Evolutionary conservation across 2,888 invertebrate species (phyloP), one percentile per base, ranked within the genome.

Genomic region (Leptarthrus brevirostris): DNA sequence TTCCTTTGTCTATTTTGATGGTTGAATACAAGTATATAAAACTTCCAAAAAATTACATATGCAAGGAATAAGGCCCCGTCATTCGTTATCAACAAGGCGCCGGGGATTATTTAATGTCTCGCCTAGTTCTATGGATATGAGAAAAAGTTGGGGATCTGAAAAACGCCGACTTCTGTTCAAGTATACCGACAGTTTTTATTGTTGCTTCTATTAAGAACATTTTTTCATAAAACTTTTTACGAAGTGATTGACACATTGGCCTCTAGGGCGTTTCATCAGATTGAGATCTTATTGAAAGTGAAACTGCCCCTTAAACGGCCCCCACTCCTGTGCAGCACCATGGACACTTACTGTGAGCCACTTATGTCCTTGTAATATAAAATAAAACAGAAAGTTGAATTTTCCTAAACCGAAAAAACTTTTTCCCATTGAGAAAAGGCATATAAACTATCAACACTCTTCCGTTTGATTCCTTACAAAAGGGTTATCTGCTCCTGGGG

Each of bases 361-460:
- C 58, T 58, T 58, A 58, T 20, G 20, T 18, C 10, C 58, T n/a
- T 40, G 36, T 40, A 58, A n/a, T 12, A 20, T 20, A 36, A 18
- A 10, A 40, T 58, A 58, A 58, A 54, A 58, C 16, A 58, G 34
- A 58, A 58, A 58, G 58, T 36, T 36, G 34, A 58, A 58, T 16
- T 34, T 18, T 5, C 2, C 8, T 14, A 16, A 58, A 58, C 2
- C 8, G 36, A 16, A 58, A 58, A 34, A 34, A 34, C 3, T 30
- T 58, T 58, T 16, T 18, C 10, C 36, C 36, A 18, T 12, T n/a
- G 22, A 58, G 36, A 8, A 58, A 54, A 10, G 30, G 47, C 47
- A 66, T 16, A 66, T 44, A 66, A 66, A 66, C 64, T 66, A 66
- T 66, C 64, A 66, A 66, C 64, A 66, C 64, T 47, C 34, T 66